Base-by-base conservation (phyloP, 1,140 invertebrate genomes). In the Araneus ventricosus region DNA sequence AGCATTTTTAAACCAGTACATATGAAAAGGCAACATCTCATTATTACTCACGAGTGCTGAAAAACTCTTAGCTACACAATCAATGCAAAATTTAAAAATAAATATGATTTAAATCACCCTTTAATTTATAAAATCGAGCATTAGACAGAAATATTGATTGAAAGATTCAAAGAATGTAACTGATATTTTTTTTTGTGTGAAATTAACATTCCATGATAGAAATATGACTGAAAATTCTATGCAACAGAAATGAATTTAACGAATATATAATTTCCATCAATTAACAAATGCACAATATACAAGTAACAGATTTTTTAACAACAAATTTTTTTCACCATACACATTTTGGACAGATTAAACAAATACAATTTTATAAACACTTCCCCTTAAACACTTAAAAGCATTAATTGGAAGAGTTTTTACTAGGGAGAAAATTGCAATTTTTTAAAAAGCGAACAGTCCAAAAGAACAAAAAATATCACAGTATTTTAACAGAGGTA, bases 401-500 rank as follows among this genome's bases (percentile, higher is more conserved):
- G 4, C 10, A 34, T 30, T 17, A 70, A 34, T 22, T 37, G 17
- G 30, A 75, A 75, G 6, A 34, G 63, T n/a, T 67, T 45, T n/a
- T 14, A 22, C 63, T 30, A n/a, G 30, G 30, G 59, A 63, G 39
- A 22, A n/a, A 84, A 84, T 10, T 22, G 82, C 41, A n/a, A 84
- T 27, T 41, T 84, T 84, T 84, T 7, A 41, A 82, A 82, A 92
- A 63, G 79, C 52, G 30, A 90, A 82, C 90, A 92, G 34, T 92
- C 90, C 90, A 92, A 86, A 86, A 92, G 82, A 86, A 92, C 67
- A 85, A 85, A 92, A 92, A 92, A 90, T 92, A 92, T 92, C 90
- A 92, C 90, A 92, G 82, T 75, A 92, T 86, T 70, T 86, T 92
- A 86, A 92, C 90, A 92, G 90, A 92, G 90, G 90, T 92, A 92